These are phyloP conservation scores for Mandrillus leucophaeus DNA, from an alignment of 2,113 vertebrate genomes.

Conservation along the genomic window DNA sequence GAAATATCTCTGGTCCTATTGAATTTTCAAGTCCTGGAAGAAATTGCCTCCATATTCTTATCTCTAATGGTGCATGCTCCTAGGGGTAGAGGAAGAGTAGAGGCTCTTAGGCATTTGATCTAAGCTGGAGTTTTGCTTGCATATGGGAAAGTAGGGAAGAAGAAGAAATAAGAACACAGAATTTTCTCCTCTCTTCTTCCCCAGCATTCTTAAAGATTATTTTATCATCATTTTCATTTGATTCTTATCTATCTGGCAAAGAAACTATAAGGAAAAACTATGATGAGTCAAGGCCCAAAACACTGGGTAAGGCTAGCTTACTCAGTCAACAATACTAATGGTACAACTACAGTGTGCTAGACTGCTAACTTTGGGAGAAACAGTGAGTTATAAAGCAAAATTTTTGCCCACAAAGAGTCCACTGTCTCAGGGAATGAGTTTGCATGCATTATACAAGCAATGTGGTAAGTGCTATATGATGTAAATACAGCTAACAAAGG, in stretches of 20 bases:
- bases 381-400: neutral
- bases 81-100: neutral
- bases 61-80: neutral
- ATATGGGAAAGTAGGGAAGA: neutral
- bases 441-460: neutral
- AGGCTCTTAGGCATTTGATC: neutral
- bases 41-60: slow-evolving; percentile 25
- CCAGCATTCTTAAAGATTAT: neutral
- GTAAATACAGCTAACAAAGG: neutral
- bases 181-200: neutral
- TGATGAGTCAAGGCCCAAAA: neutral
- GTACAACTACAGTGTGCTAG: neutral
- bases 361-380: neutral
- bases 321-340: neutral
- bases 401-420: neutral
- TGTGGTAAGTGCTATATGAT: slow-evolving; percentile 16
- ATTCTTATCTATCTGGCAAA: neutral
- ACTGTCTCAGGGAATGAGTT: neutral
- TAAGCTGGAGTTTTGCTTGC: neutral
- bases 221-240: neutral
- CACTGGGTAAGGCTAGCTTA: neutral
- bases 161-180: neutral
- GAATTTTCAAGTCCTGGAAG: neutral
- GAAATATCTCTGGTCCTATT: neutral
- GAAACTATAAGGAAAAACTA: neutral